Base-by-base conservation (phyloP, 2,113 vertebrate species). In the Chrysochloris asiatica region DNA sequence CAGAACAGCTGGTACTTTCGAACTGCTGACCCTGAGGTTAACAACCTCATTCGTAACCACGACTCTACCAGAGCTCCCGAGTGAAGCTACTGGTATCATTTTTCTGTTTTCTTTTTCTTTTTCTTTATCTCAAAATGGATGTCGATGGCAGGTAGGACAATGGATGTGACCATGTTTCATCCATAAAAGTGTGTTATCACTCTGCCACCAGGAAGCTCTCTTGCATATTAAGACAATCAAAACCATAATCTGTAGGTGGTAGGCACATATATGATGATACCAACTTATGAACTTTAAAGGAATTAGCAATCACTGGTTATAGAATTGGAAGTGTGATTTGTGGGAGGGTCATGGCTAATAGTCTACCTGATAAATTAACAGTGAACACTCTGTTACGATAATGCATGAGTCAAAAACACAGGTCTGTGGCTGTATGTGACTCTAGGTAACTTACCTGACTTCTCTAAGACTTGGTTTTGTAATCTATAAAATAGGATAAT, bases 381-480 rank as follows among this genome's bases (percentile, higher is more conserved):
- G 30, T 33, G 30, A 63, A 63, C n/a, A n/a, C 1, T 52, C 22
- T 50, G 6, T 52, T 11, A 41, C 67, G n/a, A n/a, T n/a, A 30
- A 45, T 4, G 13, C 4, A 65, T 4, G 26, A 52, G 61, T 59
- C 80, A 63, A 81, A 61, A 72, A 80, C 47, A 85, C 26, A 71
- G 13, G 71, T 82, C 61, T 36, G 10, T 33, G 26, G 47, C n/a
- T 76, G 14, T 72, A 24, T 10, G 48, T 71, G n/a, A 71, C 50
- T 21, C 45, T 50, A 19, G 28, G 3, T 30, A 86, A 77, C 8
- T 50, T 67, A 77, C 1, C 36, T 63, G 24, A 26, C 14, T 59
- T 80, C 59, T 78, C 82, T 71, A 91, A 87, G 61, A 69, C 16
- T 71, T 93, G 28, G 22, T 76, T 83, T 90, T 47, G 7, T 69